Percentiles rank a stretch among this genome's conserved stretches.
Evolutionary conservation across 53 echinoderm and acorn worm genomes (phyloP).

Genomic region (Paracentrotus lividus): DNA sequence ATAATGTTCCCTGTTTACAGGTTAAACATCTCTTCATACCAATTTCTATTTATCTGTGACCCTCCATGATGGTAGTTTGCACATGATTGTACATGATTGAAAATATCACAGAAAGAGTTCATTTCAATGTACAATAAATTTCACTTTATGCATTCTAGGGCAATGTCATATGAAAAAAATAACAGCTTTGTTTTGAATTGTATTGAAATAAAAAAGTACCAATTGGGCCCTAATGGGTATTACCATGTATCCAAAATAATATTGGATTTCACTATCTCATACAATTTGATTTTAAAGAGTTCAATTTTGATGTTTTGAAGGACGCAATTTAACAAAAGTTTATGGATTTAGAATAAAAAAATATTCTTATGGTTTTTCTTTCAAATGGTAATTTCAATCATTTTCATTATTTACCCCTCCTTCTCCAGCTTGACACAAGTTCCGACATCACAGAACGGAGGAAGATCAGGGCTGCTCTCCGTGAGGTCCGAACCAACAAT

Average conservation of each 20-base stretch:
- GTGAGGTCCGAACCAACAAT: constrained; percentile 55
- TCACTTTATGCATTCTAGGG: too few species aligned
- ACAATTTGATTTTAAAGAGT: too few species aligned
- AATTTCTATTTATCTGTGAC: background rate
- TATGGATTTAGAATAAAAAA: background rate
- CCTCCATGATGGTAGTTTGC: background rate
- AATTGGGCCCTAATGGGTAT: too few species aligned
- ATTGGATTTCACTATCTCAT: too few species aligned
- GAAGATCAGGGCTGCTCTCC: constrained; percentile 60
- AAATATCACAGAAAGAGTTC: too few species aligned
- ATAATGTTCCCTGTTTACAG: background rate
- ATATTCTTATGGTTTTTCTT: too few species aligned
- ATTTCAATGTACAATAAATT: background rate
- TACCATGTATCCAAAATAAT: too few species aligned
- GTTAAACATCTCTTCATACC: background rate
- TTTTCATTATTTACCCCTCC: background rate
- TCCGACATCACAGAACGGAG: constrained; percentile 66
- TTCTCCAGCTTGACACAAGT: constrained; percentile 55
- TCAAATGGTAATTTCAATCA: background rate
- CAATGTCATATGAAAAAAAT: too few species aligned
- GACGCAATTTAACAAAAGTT: too few species aligned
- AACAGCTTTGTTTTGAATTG: too few species aligned
- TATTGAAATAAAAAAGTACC: too few species aligned
- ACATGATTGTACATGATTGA: background rate
- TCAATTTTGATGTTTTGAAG: background rate